A percentile compares a stretch with the other conserved stretches of the same genome.
Conservation (phyloP, 2,113 vertebrate species). For the Potamarius usumacintae region DNA sequence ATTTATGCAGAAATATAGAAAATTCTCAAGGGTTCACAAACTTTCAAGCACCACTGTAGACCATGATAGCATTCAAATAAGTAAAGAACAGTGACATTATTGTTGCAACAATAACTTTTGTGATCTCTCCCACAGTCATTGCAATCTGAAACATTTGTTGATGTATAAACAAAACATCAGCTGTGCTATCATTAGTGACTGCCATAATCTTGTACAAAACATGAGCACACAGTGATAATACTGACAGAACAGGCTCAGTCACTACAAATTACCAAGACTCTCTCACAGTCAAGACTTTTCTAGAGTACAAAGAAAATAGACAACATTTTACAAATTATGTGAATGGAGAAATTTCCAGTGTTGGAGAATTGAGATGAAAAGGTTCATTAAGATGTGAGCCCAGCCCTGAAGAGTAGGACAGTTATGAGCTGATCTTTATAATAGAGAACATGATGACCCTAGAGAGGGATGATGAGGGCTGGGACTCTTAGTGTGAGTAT, state of each 20-base stretch:
- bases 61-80: conserved; percentile 48
- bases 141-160: background rate
- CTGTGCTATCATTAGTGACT: background rate
- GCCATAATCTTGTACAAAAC: background rate
- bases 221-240: background rate
- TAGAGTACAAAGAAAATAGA: background rate
- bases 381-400: background rate
- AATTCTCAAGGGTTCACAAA: no score
- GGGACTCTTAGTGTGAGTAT: no score
- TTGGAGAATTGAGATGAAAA: background rate
- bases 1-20: no score
- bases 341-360: background rate
- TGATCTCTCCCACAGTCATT: background rate
- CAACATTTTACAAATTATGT: background rate
- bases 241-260: background rate
- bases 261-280: background rate
- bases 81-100: background rate
- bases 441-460: background rate
- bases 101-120: background rate
- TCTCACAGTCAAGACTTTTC: background rate
- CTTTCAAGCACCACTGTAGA: no score
- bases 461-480: no score
- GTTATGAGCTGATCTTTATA: background rate
- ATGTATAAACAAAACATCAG: conserved; percentile 1
- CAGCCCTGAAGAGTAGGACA: background rate